phyloP scores from a whole-genome alignment of 2,797 vertebrate species.

The Valencia hispanica region DNA sequence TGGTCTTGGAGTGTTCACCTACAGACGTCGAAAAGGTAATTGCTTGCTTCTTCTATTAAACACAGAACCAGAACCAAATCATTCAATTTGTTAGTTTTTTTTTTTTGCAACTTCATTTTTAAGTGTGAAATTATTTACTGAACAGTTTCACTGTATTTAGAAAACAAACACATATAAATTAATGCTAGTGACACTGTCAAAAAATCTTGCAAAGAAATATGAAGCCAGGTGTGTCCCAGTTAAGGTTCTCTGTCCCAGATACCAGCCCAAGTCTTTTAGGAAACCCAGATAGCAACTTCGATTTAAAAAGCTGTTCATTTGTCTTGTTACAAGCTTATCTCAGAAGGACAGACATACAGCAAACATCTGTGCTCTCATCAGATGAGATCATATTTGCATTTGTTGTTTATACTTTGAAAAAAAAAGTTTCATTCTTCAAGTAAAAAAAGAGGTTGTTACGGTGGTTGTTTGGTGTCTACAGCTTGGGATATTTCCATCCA shows the following conservation, averaged over 20 bases:
- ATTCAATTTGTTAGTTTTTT: background rate
- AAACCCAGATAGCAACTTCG: background rate
- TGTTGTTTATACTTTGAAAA: too few species aligned
- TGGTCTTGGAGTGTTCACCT: constrained; percentile 12
- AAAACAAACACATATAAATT: background rate
- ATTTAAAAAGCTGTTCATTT: too few species aligned
- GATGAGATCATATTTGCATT: too few species aligned
- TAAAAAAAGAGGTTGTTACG: too few species aligned
- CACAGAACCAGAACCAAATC: background rate
- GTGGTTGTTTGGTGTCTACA: too few species aligned
- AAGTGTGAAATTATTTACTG: background rate
- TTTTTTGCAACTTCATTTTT: background rate
- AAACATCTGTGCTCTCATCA: too few species aligned
- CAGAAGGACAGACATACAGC: too few species aligned
- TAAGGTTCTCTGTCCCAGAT: background rate
- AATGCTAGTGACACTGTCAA: background rate
- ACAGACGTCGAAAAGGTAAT: constrained; percentile 57
- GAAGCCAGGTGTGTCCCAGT: background rate
- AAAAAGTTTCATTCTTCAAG: too few species aligned
- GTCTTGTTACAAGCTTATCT: background rate
- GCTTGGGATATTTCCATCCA: too few species aligned
- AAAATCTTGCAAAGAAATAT: background rate
- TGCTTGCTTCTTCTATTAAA: background rate
- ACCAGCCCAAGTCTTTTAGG: background rate
- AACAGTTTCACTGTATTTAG: too few species aligned